Evolutionary conservation across 2,797 vertebrate genomes (phyloP).

Genomic region (Carduelis carduelis): DNA sequence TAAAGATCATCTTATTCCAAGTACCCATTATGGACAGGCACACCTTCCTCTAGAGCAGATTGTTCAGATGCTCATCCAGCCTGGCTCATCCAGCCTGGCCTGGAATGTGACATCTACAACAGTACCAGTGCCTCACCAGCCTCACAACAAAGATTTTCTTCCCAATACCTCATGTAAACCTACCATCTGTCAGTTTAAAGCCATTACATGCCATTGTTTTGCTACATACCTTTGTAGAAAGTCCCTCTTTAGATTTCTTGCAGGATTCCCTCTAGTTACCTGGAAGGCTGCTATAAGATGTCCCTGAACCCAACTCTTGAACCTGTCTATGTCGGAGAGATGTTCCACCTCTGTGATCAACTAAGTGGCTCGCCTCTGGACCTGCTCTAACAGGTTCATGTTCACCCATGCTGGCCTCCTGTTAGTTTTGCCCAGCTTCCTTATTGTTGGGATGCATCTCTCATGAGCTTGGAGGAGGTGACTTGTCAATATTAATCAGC

Average conservation of each 20-base stretch:
- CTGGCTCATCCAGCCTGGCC: not conserved
- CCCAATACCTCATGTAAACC: not conserved
- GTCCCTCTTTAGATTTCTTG: not conserved
- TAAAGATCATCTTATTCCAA: not conserved
- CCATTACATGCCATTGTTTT: fast-evolving
- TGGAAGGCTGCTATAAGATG: not conserved
- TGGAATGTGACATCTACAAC: not conserved
- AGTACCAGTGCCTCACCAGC: not conserved
- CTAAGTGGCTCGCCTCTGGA: not conserved
- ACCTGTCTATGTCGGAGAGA: fast-evolving
- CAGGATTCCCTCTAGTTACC: not conserved
- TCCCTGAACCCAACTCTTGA: not conserved
- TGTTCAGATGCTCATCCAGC: not conserved
- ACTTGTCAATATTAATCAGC: not conserved
- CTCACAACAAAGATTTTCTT: not conserved
- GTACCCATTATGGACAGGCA: not conserved
- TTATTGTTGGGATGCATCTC: not conserved
- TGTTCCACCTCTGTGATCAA: not conserved
- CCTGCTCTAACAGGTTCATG: not conserved
- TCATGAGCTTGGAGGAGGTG: not conserved
- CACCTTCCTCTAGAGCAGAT: not conserved
- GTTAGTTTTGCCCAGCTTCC: not conserved
- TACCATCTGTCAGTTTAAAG: not conserved
- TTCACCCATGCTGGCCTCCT: not conserved
- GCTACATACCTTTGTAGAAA: not conserved